Conservation (phyloP, 2,113 vertebrate species). For the Syrrhaptes paradoxus region DNA sequence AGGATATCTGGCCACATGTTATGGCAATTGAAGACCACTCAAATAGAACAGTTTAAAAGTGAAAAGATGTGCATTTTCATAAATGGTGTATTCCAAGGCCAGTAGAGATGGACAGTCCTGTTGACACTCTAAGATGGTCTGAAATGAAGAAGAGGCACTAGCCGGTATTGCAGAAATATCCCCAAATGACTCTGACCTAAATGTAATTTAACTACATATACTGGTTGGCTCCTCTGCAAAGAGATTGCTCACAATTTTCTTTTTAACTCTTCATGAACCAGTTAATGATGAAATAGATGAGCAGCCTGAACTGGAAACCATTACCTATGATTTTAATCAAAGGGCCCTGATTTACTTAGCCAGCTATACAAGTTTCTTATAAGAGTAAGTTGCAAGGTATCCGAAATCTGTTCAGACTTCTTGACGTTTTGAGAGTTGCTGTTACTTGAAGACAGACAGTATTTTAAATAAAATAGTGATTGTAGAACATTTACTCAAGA, state of each 20-base stretch:
- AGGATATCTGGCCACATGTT: background rate
- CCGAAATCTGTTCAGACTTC: background rate
- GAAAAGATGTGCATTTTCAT: background rate
- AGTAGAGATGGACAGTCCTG: background rate
- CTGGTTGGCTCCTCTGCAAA: background rate
- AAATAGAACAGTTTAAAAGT: background rate
- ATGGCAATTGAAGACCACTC: background rate
- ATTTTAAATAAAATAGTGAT: background rate
- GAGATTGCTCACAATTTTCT: background rate
- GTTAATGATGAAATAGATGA: background rate
- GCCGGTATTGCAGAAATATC: background rate
- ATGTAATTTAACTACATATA: background rate
- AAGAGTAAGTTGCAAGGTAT: background rate
- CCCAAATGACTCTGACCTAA: background rate
- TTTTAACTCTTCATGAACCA: background rate
- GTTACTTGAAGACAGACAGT: background rate
- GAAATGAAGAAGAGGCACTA: background rate
- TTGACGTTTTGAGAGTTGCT: background rate
- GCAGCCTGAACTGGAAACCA: background rate
- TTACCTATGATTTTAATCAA: background rate
- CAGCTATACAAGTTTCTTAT: background rate
- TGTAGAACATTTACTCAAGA: background rate
- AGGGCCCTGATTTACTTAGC: background rate
- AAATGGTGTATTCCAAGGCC: background rate
- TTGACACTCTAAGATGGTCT: background rate